Percentiles rank a stretch among this genome's conserved stretches.
phyloP scores from a whole-genome alignment of 2,797 vertebrate genomes.

The Australoheros facetus region DNA sequence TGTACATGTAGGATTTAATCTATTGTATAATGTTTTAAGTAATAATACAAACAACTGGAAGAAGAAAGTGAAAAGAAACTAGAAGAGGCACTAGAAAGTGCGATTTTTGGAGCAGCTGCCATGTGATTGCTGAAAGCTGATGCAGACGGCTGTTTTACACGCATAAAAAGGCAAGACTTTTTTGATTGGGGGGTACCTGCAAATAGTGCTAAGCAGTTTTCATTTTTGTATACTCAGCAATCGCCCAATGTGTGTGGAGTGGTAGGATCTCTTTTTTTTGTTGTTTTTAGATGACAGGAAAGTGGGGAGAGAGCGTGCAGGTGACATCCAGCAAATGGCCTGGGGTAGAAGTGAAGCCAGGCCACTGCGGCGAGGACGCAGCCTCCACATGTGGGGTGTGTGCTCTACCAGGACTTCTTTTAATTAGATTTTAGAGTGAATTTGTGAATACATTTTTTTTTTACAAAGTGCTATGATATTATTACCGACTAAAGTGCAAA shows the following conservation, averaged over 20 bases:
- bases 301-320: neutral
- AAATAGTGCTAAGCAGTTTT: neutral
- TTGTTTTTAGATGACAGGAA: neutral
- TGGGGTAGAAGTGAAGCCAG: neutral
- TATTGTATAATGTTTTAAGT: neutral
- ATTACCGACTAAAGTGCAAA: neutral
- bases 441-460: slow-evolving; percentile 2
- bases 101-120: neutral
- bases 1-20: neutral
- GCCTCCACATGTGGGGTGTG: neutral
- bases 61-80: neutral
- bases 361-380: neutral
- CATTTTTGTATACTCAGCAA: neutral
- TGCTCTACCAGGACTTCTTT: neutral
- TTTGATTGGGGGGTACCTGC: neutral
- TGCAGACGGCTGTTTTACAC: neutral
- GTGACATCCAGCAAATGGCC: neutral
- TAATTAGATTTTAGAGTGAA: neutral
- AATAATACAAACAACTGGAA: neutral
- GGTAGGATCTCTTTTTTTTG: neutral
- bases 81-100: neutral
- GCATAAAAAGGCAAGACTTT: neutral
- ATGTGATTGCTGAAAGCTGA: neutral
- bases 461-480: neutral
- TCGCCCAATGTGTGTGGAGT: neutral